Base-by-base conservation (phyloP, 2,113 vertebrate genomes). In the Corynorhinus townsendii region DNA sequence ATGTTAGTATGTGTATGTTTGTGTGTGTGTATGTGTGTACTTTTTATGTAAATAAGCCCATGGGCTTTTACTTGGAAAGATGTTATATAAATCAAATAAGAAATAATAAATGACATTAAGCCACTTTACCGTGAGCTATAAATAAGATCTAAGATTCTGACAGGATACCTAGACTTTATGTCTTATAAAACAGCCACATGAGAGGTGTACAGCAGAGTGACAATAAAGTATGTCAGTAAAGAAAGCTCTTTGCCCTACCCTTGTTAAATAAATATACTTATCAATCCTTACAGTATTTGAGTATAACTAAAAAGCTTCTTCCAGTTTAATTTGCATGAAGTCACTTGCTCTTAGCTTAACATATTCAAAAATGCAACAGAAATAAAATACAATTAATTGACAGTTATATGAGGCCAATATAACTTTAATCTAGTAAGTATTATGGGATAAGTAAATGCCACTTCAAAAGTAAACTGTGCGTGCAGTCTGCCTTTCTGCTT, bases 351-450 rank as follows among this genome's bases (percentile, higher is more conserved):
- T 96, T 90, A 86, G 86, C 89, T 94, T 95, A 97, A 97, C 66
- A 80, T 79, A 93, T 80, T 93, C 24, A 82, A 81, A 97, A 91
- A 97, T 84, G 73, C 85, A 97, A 94, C 85, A 97, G 94, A 97
- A 97, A 83, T 96, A 97, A 97, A 98, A 97, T 88, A 69, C 95
- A 97, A 97, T 96, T 98, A 98, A 97, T 94, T 92, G 96, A 96
- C 91, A 97, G 90, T 94, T 89, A 84, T 81, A 95, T 3, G 7
- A 95, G 95, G 96, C 96, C 97, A 98, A 96, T 92, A 97, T 96
- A 98, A 97, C 86, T 96, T 98, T 97, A 97, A 96, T 97, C 93
- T 77, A 64, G 91, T 87, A 94, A 95, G 82, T 96, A 96, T 77
- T 96, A 72, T 89, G 0, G 0, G 96, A 86, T 94, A 96, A 92